Evolutionary conservation across 2,888 invertebrate genomes (phyloP).

Genomic region (Polietes domitor): DNA sequence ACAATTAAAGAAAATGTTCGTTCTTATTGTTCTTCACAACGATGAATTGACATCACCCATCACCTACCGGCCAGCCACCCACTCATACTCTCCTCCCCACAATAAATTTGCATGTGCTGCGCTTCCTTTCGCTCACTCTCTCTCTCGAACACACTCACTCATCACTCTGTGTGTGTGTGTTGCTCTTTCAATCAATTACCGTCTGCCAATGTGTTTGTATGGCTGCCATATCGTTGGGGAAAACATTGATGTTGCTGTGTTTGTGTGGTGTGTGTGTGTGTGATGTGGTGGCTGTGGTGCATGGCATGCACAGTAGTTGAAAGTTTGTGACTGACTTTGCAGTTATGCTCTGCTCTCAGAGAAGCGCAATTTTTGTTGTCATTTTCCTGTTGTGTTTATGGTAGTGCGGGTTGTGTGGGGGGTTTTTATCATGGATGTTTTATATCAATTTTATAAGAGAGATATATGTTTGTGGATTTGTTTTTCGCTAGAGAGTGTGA

Average conservation of each 20-base stretch:
- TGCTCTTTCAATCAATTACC: constrained; percentile 40
- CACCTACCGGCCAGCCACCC: constrained; percentile 37
- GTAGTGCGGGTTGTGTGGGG: not conserved
- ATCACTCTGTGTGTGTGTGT: not conserved
- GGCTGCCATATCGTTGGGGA: not conserved
- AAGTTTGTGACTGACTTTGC: not conserved
- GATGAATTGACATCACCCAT: not conserved
- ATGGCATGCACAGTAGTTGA: not conserved
- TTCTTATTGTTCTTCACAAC: not conserved
- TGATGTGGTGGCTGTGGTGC: constrained; percentile 10
- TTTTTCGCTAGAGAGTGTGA: not conserved
- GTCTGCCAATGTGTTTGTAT: not conserved
- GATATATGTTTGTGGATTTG: not conserved
- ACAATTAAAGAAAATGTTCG: not conserved
- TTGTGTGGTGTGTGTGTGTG: not conserved
- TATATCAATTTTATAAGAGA: constrained; percentile 13
- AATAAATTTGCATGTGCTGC: not conserved
- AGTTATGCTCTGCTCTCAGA: not conserved
- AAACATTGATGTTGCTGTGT: not conserved
- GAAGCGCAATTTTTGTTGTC: not conserved
- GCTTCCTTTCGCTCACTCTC: not conserved
- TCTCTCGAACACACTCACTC: no score
- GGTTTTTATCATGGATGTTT: not conserved
- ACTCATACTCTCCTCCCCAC: constrained; percentile 19
- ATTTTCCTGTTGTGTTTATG: not conserved